phyloP scores from a whole-genome alignment of 2,113 vertebrate genomes.

The Turdus rufiventris region DNA sequence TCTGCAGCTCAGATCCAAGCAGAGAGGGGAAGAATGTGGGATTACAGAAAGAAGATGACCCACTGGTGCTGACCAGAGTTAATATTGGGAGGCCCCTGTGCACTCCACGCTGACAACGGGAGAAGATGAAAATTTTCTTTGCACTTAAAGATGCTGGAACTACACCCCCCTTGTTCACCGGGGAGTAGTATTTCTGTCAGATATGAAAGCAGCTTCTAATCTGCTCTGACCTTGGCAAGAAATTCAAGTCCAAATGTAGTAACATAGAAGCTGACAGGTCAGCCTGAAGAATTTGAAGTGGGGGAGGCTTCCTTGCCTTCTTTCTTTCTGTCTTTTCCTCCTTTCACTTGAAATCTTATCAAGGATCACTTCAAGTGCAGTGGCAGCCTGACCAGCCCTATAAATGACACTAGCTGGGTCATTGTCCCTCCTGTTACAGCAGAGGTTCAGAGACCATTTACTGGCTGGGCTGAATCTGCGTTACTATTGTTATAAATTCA shows the following conservation, averaged over 20 bases:
- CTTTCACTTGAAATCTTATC: constrained; percentile 20
- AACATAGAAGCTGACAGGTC: constrained; percentile 51
- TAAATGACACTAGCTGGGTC: neutral
- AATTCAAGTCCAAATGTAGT: constrained; percentile 68
- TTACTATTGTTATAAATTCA: neutral
- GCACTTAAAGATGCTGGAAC: neutral
- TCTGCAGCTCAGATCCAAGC: neutral
- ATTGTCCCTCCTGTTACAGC: neutral
- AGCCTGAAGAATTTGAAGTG: constrained; percentile 54
- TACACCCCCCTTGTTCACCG: neutral
- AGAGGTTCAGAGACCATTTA: neutral
- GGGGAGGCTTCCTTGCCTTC: neutral
- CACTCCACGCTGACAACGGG: neutral
- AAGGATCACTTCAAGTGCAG: constrained; percentile 1
- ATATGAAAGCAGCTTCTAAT: constrained; percentile 50
- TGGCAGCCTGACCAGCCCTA: neutral
- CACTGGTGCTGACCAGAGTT: neutral
- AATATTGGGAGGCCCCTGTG: neutral
- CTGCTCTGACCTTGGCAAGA: constrained; percentile 58
- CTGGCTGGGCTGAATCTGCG: fast-evolving
- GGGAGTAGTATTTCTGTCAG: constrained; percentile 52
- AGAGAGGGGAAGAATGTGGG: neutral
- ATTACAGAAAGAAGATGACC: neutral
- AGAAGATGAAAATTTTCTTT: constrained; percentile 3
- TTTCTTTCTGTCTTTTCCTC: neutral